A percentile compares a stretch with the other conserved stretches of the same genome.
phyloP scores from a whole-genome alignment of 2,797 vertebrate genomes.

The Pangasius sanitwongsei region DNA sequence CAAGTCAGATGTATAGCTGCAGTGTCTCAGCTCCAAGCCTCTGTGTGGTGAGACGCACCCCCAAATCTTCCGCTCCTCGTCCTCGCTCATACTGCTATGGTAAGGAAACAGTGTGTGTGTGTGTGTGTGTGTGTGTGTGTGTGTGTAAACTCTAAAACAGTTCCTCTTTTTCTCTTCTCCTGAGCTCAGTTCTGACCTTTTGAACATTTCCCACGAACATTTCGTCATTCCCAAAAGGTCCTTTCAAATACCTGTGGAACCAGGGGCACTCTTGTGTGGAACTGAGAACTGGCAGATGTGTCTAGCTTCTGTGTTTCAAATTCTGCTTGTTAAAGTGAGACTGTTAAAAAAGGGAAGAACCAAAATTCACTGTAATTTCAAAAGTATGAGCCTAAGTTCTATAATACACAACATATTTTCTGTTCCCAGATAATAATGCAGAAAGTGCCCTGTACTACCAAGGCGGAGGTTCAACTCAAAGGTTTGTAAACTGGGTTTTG shows the following conservation, averaged over 20 bases:
- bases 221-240: background rate
- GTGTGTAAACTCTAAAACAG: slow-evolving; percentile 3
- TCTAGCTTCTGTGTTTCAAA: background rate
- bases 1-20: slow-evolving; percentile 55
- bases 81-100: slow-evolving; percentile 61
- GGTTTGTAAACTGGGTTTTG: slow-evolving; percentile 44
- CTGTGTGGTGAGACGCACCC: slow-evolving; percentile 63
- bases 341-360: background rate
- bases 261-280: background rate
- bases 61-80: slow-evolving; percentile 39
- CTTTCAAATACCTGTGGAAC: background rate
- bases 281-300: background rate
- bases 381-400: background rate
- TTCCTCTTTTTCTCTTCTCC: background rate
- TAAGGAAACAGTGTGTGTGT: slow-evolving; percentile 44
- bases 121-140: slow-evolving; percentile 7
- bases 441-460: slow-evolving; percentile 47
- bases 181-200: background rate
- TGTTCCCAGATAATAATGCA: slow-evolving; percentile 41
- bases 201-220: background rate
- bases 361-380: background rate
- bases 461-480: slow-evolving; percentile 52
- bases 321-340: background rate
- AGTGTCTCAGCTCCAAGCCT: slow-evolving; percentile 52
- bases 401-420: background rate